phyloP scores from a whole-genome alignment of 1,140 invertebrate species.

The Idris sp. region DNA sequence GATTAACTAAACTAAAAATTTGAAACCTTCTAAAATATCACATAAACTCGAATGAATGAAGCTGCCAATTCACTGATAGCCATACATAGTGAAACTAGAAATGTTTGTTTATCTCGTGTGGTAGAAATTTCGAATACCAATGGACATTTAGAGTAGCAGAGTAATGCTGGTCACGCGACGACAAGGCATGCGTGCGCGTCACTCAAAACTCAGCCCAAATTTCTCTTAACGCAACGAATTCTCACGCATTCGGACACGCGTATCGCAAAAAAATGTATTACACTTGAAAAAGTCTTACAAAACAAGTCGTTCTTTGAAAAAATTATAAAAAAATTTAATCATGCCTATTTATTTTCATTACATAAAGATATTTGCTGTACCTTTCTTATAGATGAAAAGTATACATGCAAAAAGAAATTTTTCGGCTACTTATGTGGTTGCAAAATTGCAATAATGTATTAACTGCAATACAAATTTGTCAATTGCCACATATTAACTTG shows the following conservation, averaged over 20 bases:
- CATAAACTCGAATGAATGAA: constrained; percentile 1
- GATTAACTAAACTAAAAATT: too few species aligned
- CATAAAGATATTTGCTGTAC: too few species aligned
- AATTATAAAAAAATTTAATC: constrained; percentile 56
- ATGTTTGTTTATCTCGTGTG: constrained; percentile 46
- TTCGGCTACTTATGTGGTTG: too few species aligned
- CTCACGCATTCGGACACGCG: constrained; percentile 65
- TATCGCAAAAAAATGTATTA: constrained; percentile 60
- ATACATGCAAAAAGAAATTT: too few species aligned
- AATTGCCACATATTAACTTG: too few species aligned
- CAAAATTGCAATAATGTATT: too few species aligned
- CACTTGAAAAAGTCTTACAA: constrained; percentile 43
- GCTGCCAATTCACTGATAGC: too few species aligned
- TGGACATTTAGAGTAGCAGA: constrained; percentile 44
- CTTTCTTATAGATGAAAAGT: too few species aligned
- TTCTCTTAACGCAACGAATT: constrained; percentile 66
- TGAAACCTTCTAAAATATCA: too few species aligned
- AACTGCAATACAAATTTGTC: too few species aligned
- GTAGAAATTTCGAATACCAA: constrained; percentile 44
- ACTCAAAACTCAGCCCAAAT: constrained; percentile 71
- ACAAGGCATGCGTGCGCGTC: constrained; percentile 71
- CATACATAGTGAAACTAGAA: constrained; percentile 49
- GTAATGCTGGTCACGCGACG: constrained; percentile 68
- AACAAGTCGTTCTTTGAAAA: constrained; percentile 46
- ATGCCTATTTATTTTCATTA: constrained; percentile 38